A percentile compares a stretch with the other conserved stretches of the same genome.
These are phyloP conservation scores for Idaea aversata DNA, from an alignment of 2,888 invertebrate genomes.

Conservation along the genomic window DNA sequence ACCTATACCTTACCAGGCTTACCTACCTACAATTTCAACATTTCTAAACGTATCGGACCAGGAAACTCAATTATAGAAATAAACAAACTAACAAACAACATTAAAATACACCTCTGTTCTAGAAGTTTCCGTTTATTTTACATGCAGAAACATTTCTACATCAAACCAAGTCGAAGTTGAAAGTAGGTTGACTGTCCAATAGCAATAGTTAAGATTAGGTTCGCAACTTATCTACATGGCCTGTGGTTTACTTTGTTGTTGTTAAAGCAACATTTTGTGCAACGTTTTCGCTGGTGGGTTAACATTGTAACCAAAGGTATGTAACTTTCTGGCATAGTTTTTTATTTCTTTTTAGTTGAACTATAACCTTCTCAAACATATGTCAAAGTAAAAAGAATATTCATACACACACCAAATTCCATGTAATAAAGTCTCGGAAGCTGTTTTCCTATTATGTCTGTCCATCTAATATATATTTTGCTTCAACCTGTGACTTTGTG, in stretches of 20 bases:
- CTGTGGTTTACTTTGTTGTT: neutral
- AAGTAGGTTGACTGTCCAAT: neutral
- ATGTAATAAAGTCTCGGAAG: too few relatives aligned
- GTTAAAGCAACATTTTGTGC: neutral
- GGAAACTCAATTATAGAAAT: neutral
- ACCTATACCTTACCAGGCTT: too few relatives aligned
- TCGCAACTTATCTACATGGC: neutral
- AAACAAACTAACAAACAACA: neutral
- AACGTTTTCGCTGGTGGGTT: neutral
- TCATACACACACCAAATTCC: too few relatives aligned
- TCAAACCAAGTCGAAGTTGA: neutral
- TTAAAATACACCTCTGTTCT: neutral
- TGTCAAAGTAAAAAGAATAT: too few relatives aligned
- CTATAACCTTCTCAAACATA: too few relatives aligned
- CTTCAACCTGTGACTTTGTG: too few relatives aligned
- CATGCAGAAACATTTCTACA: neutral
- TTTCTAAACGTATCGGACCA: neutral
- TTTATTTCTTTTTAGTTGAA: too few relatives aligned
- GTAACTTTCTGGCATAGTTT: too few relatives aligned
- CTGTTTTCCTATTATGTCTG: too few relatives aligned
- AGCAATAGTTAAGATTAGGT: neutral
- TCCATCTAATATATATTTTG: too few relatives aligned
- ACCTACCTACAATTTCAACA: neutral
- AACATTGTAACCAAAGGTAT: neutral
- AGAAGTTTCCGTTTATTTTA: neutral